phyloP scores from a whole-genome alignment of 2,797 vertebrate genomes.

The Adelosebastes latens region DNA sequence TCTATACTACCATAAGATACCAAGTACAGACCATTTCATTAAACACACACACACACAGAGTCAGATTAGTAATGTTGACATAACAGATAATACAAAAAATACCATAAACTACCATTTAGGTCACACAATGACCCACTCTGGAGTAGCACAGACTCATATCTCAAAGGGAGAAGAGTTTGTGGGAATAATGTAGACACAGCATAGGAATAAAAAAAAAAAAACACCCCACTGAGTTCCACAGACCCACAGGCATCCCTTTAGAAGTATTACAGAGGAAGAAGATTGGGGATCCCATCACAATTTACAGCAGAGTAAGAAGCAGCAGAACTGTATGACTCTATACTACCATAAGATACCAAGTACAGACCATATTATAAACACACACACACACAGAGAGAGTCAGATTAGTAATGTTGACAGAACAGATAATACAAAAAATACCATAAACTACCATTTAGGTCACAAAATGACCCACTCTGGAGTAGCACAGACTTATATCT shows the following conservation, averaged over 20 bases:
- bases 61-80: neutral
- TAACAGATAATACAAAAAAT: neutral
- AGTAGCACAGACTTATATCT: neutral
- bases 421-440: neutral
- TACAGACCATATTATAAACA: too few relatives aligned
- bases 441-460: neutral
- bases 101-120: neutral
- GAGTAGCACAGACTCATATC: neutral
- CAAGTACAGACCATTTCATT: too few relatives aligned
- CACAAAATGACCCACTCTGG: neutral
- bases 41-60: too few relatives aligned
- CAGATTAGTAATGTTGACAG: neutral
- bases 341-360: too few relatives aligned
- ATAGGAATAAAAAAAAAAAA: too few relatives aligned
- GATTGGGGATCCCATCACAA: neutral
- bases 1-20: too few relatives aligned
- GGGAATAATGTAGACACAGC: too few relatives aligned
- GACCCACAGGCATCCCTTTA: neutral
- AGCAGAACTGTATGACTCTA: neutral
- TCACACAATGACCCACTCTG: neutral
- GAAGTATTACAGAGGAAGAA: neutral
- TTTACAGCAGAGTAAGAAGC: neutral
- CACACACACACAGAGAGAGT: neutral
- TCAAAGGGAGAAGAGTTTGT: neutral
- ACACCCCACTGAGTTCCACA: neutral